Evolutionary conservation across 2,797 vertebrate species (phyloP), one percentile per base, ranked within the genome.

Genomic region (Phoebastria nigripes): DNA sequence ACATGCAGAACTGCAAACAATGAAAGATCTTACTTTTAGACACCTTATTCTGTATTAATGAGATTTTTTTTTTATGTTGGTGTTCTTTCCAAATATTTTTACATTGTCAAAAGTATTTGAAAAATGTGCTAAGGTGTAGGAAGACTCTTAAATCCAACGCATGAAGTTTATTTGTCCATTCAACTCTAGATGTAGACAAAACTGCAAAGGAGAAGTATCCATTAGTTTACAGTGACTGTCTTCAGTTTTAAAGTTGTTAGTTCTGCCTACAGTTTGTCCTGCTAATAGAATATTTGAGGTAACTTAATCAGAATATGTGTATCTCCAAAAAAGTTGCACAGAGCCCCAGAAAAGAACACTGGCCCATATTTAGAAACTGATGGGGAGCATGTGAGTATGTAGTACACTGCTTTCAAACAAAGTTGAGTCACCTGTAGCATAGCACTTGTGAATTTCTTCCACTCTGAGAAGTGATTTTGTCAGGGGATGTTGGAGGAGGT

Each of bases 141-240:
- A 85, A 44, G 52, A 3, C 17, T 93, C 33, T 63, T 2, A 28
- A 85, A 63, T 39, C 15, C 79, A 33, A 46, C 12, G 41, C 3
- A 0, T 26, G 18, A 15, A 19, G 66, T 73, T 47, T 37, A 8
- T 61, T 71, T 3, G 8, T n/a, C 37, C 29, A 11, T 15, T 37
- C 10, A 13, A 24, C 42, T 69, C 55, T 24, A 29, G 62, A 10
- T 18, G 5, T 6, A n/a, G 42, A 11, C 0, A 4, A 17, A 4
- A 3, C 70, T 14, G 3, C 4, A 31, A 11, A 56, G 58, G 8
- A 26, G 58, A 35, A 65, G 22, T 25, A 24, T 11, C n/a, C 11
- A 0, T 49, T 2, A 15, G 9, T 52, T 77, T 81, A 19, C 37
- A 51, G 51, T 6, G 10, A 15, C 1, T 59, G 0, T 37, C 63